Evolutionary conservation across 2,797 vertebrate species (phyloP), one percentile per base, ranked within the genome.

Genomic region (Emydoidea blandingii): DNA sequence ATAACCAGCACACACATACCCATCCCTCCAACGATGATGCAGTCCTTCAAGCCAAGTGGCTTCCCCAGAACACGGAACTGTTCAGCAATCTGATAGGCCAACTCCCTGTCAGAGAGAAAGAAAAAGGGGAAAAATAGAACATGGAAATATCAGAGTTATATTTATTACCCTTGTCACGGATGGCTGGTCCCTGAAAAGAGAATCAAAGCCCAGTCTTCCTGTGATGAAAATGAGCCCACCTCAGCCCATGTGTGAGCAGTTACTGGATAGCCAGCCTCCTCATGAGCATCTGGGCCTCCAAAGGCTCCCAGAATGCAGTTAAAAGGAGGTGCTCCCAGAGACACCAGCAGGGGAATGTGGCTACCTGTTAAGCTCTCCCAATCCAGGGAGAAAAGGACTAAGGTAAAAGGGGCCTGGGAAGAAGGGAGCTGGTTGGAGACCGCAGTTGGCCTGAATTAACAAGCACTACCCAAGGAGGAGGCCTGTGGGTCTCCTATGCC

Each of bases 11-110:
- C 0, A 85, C 72, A 94, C 95, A 85, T 98, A 99, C 99, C 99
- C 98, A 99, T 99, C 97, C 99, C 99, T 0, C 99, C 99, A 1
- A 99, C 99, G 6, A 99, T 84, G 89, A 99, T 99, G 85, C 99
- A 99, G 47, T 99, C 99, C 93, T 98, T 99, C 91, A 99, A 97
- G 47, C 99, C 99, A 21, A 99, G 97, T 1, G 99, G 99, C 91
- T 99, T 99, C 81, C 99, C 99, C 92, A 99, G 97, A 57, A 99
- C 99, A 1, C 99, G 97, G 96, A 99, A 99, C 97, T 99, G 99
- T 97, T 99, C 99, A 0, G 99, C 99, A 3, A 99, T 99, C 98
- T 99, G 99, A 96, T 99, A 99, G 19, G 99, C 99, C 97, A 99
- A 98, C 96, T 99, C 99, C 97, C 99, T 99, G 98, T 29, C 44